Base-by-base conservation (phyloP, 2,797 vertebrate genomes). In the Helicolenus hilgendorfi region DNA sequence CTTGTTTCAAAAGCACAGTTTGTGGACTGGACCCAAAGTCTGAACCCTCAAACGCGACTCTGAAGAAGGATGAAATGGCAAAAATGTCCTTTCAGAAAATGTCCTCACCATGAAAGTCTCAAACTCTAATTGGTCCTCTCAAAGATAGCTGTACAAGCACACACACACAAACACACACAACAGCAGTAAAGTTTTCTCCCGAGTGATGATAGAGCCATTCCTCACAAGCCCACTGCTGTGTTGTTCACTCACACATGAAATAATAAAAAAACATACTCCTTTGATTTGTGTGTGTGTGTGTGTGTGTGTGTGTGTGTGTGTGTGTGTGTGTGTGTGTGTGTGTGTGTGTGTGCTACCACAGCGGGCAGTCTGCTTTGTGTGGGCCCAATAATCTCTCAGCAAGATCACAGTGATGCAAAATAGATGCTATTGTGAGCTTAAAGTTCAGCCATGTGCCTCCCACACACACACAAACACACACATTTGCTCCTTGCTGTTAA, bases 341-440 rank as follows among this genome's bases (percentile, higher is more conserved):
- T 73, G 35, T 33, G 18, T 77, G 63, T 67, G 11, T 56, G 62
- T 41, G 18, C 26, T 75, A 31, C 55, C 20, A 56, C 55, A 71
- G 41, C 55, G 56, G 80, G 77, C 49, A 27, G 76, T 56, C 36
- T 20, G 49, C 7, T 58, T 59, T 58, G 33, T 63, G 81, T 82
- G 60, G 67, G 71, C 81, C 75, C 27, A 8, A 26, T 73, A 72
- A 85, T 85, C 79, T 62, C 73, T 49, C 11, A 11, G 81, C 58
- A 83, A 69, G 11, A 77, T 77, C 73, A 59, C 56, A 73, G 79
- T 4, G 15, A 41, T 29, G 68, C 15, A 5, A 71, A 77, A 67
- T 24, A 35, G 62, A 68, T 11, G 29, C 73, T 72, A 55, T 62
- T 73, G 60, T 63, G 68, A 62, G 33, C n/a, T 4, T 15, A 31